Evolutionary conservation across 1,140 invertebrate genomes (phyloP), one percentile per base, ranked within the genome.

Genomic region (Nasonia vitripennis): DNA sequence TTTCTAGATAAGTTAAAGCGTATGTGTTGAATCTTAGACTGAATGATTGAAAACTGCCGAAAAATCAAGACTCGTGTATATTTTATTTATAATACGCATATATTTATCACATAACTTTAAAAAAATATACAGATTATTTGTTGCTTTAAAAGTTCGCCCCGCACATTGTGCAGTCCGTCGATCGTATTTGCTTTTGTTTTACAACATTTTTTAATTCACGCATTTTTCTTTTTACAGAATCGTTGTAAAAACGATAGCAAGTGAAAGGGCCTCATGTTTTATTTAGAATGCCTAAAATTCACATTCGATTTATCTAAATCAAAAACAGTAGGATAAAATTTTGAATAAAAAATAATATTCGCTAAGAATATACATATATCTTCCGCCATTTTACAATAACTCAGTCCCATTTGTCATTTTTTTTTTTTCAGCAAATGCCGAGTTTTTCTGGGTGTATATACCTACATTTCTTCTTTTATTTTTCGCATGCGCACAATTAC

Each of bases 91-190:
- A 45, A 62, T 81, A 81, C 84, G 79, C 71, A 81, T 85, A 82
- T 85, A 81, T 71, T n/a, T 86, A 82, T 86, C 84, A 86, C 84
- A 86, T 86, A 82, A 71, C 79, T 86, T 86, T 86, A 86, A 86
- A 86, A 86, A 86, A 86, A 86, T 86, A 86, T 86, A 86, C 84
- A 86, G 79, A 86, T 27, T 86, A 62, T 86, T 81, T 81, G 73
- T 86, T 75, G 62, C 45, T 78, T 86, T 82, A 86, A 86, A 82
- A 86, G 73, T 86, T 82, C 79, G 80, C 80, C 45, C 55, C 55
- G 84, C 84, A 86, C 80, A 71, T 17, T n/a, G 74, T 78, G 80
- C 80, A 85, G 79, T 77, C 23, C 74, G 73, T 85, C 73, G 80
- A 86, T 81, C 80, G 41, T 78, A 27, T 82, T 86, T 78, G 23